Percentiles rank a stretch among this genome's conserved stretches.
These are phyloP conservation scores for Pitangus sulphuratus DNA, from an alignment of 2,797 vertebrate genomes.

Conservation along the genomic window DNA sequence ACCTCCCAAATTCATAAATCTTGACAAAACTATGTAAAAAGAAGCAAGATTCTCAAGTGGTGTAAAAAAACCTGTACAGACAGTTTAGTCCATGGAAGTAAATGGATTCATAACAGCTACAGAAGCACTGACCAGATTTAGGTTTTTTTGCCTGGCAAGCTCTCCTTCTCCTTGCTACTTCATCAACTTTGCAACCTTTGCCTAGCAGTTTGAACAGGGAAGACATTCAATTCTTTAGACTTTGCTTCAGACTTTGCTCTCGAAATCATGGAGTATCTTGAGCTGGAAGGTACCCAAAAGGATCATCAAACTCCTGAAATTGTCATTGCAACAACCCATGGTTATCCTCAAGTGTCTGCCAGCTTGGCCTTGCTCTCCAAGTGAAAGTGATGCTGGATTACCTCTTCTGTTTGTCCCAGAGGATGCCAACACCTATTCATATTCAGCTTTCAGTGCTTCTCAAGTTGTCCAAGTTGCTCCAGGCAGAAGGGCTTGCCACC, in stretches of 20 bases:
- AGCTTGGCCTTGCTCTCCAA: background rate
- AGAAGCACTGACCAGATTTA: background rate
- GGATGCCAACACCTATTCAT: background rate
- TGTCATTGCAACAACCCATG: background rate
- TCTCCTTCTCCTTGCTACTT: background rate
- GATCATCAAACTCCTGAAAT: rapidly evolving
- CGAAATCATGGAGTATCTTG: background rate
- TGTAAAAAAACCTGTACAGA: background rate
- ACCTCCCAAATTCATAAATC: background rate
- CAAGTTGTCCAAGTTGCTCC: background rate
- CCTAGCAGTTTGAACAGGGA: background rate
- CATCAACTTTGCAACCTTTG: background rate
- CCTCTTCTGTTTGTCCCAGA: background rate
- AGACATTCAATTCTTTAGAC: background rate
- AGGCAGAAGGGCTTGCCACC: background rate
- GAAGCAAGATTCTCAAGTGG: background rate
- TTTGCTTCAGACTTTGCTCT: background rate
- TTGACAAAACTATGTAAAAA: background rate
- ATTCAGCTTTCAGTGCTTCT: background rate
- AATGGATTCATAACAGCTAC: background rate
- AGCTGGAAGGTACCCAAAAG: background rate
- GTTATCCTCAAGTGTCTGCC: background rate
- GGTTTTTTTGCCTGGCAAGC: background rate
- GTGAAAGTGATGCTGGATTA: background rate
- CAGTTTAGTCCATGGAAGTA: background rate